These are phyloP conservation scores for Apamea monoglypha DNA, from an alignment of 2,888 invertebrate species.

Conservation along the genomic window DNA sequence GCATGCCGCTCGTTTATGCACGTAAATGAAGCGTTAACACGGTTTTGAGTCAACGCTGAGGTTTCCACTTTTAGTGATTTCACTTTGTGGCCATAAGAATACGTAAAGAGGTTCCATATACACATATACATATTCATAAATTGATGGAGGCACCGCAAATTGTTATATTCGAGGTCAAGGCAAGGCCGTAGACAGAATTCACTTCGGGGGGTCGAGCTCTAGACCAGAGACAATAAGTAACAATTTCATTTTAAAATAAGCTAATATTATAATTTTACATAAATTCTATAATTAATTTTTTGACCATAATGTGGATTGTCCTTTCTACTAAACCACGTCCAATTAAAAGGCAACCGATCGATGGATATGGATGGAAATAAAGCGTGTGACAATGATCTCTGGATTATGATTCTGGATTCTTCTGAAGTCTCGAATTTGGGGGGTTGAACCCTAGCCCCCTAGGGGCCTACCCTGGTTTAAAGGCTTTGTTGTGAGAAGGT, in stretches of 20 bases:
- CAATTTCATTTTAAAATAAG: no score
- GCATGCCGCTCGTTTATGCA: conserved; percentile 44
- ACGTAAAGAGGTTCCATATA: conserved; percentile 21
- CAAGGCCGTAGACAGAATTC: background rate
- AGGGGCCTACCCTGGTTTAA: background rate
- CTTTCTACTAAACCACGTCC: background rate
- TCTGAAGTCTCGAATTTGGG: no score
- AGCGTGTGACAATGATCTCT: background rate
- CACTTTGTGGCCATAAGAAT: conserved; percentile 44
- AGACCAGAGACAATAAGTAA: background rate
- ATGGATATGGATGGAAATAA: background rate
- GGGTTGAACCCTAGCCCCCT: no score
- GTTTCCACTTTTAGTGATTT: conserved; percentile 55
- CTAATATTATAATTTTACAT: background rate
- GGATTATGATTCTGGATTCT: background rate
- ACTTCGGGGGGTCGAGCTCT: background rate
- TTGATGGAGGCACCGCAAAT: conserved; percentile 5
- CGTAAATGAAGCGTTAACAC: conserved; percentile 59
- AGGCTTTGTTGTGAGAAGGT: background rate
- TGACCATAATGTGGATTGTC: background rate
- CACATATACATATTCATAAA: background rate
- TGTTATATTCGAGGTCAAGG: background rate
- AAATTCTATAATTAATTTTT: background rate
- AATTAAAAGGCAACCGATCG: background rate
- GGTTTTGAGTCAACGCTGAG: conserved; percentile 48